These are phyloP conservation scores for Anolis carolinensis DNA, from an alignment of 2,113 vertebrate genomes.

Conservation along the genomic window DNA sequence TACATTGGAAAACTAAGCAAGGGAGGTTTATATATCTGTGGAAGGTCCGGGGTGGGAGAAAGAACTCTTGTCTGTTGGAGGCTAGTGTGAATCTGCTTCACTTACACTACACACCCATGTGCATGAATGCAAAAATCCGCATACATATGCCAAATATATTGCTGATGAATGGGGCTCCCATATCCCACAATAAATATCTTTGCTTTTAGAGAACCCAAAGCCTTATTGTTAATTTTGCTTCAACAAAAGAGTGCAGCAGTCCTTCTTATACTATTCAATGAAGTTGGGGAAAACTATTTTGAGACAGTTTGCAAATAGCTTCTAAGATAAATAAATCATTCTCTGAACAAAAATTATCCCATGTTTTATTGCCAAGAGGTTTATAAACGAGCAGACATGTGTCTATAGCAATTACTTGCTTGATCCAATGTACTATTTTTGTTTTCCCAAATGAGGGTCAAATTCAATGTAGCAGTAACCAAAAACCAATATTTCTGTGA, in stretches of 20 bases:
- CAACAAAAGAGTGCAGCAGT: not conserved
- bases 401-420: not conserved
- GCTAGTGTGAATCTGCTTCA: too few species aligned
- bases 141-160: too few species aligned
- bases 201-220: not conserved
- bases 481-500: conserved; percentile 25
- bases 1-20: too few species aligned
- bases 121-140: too few species aligned
- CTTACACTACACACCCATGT: too few species aligned
- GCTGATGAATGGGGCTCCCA: not conserved
- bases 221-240: not conserved
- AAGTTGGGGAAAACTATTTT: conserved; percentile 34
- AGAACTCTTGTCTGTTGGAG: too few species aligned
- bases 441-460: not conserved
- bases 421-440: not conserved
- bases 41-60: too few species aligned
- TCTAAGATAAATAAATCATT: conserved; percentile 39
- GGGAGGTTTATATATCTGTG: too few species aligned
- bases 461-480: conserved; percentile 1
- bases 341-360: not conserved
- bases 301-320: conserved; percentile 51
- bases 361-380: not conserved
- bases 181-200: not conserved
- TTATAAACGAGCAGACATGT: not conserved
- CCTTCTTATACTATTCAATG: not conserved